Evolutionary conservation across 2,888 invertebrate species (phyloP), one percentile per base, ranked within the genome.

Genomic region (Imbricaverruca yamaguchii): DNA sequence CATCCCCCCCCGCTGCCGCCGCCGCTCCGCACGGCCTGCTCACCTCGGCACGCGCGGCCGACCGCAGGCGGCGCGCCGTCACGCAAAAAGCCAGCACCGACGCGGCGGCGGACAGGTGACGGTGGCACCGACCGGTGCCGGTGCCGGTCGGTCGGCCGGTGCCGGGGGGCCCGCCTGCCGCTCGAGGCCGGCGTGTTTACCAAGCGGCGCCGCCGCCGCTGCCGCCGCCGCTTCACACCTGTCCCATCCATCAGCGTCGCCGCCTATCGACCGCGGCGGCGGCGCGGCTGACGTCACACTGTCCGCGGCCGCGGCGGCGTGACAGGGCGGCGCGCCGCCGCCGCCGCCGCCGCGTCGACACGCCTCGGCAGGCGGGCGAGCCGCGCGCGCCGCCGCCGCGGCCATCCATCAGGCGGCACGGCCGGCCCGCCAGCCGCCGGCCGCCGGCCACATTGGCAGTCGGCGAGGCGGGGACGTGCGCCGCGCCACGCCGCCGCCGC

Each of bases 211-310:
- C 63, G 63, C n/a, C 63, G n/a, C 39, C 39, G 39, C 39, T 4
- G 39, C 18, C n/a, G n/a, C n/a, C 21, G 63, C n/a, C 69, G 69
- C 69, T 18, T 69, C 69, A 69, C 69, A 69, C 69, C 69, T 69
- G 69, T 13, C 69, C 69, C 69, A 69, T 69, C 69, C 69, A 39
- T 69, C 69, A 69, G 69, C 69, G 69, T 25, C 69, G 61, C 13
- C 61, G 61, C 61, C 69, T 69, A 69, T 69, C 69, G 69, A 69
- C 69, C 69, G 69, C 69, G 23, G 67, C 67, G n/a, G 67, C 23
- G 12, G 23, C 25, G 67, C 67, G 23, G 69, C 69, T 69, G 69
- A 69, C 69, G 69, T 69, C 69, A 69, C 39, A 15, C 18, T 18
- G 15, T 12, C 61, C 61, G 61, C 61, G 18, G 61, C 61, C 61